Conservation (phyloP, 53 echinoderm and acorn worm genomes). For the Crossaster papposus region DNA sequence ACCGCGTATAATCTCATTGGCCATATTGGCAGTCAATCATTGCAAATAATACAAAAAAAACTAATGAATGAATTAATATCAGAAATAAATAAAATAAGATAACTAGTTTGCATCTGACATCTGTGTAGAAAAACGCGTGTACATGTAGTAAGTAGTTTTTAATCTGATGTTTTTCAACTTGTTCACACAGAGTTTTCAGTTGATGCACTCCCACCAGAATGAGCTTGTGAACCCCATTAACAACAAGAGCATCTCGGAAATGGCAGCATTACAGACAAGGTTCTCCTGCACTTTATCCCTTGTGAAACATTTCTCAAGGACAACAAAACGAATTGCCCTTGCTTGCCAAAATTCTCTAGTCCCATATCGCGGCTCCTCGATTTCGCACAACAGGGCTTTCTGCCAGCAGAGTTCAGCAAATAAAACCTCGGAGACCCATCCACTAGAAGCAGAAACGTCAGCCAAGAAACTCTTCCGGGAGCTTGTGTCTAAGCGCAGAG, state of each 20-base stretch:
- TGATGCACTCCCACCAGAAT: too few relatives aligned
- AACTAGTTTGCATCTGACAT: too few relatives aligned
- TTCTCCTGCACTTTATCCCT: not conserved
- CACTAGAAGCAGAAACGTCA: not conserved
- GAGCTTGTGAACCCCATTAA: too few relatives aligned
- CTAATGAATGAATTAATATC: too few relatives aligned
- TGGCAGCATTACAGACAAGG: not conserved
- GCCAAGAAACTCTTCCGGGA: constrained; percentile 7
- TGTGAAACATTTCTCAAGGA: not conserved
- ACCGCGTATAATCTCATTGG: too few relatives aligned
- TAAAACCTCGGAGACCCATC: not conserved
- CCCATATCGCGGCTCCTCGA: not conserved
- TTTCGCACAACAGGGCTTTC: not conserved
- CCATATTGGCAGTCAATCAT: too few relatives aligned
- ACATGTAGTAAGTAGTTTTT: too few relatives aligned
- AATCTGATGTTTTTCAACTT: too few relatives aligned
- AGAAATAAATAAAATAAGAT: too few relatives aligned
- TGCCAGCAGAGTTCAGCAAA: not conserved
- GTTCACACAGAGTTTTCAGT: too few relatives aligned
- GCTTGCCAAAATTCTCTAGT: not conserved
- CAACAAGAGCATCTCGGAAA: not conserved
- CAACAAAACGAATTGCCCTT: not conserved
- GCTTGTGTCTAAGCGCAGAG: constrained; percentile 65
- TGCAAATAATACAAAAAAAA: too few relatives aligned
- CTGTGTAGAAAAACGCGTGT: too few relatives aligned